Evolutionary conservation across 2,888 invertebrate genomes (phyloP).

Genomic region (Hetaerina titia): DNA sequence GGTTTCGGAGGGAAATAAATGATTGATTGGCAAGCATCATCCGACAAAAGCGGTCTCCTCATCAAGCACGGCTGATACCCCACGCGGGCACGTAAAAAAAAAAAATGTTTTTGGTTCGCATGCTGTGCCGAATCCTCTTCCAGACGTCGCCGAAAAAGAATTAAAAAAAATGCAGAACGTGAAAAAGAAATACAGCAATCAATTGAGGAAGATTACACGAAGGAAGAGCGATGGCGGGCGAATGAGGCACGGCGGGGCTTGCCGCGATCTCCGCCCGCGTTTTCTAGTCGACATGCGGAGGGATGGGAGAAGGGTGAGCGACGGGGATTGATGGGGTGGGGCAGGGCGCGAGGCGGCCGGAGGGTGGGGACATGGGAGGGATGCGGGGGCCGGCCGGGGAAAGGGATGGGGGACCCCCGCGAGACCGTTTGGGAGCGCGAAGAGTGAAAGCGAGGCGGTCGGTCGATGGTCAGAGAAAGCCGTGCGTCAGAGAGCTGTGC

Average conservation of each 20-base stretch:
- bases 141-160: neutral
- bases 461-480: conserved; percentile 58
- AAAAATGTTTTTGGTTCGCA: too few species aligned
- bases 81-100: neutral
- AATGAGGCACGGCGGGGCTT: neutral
- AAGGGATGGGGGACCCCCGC: neutral
- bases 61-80: neutral
- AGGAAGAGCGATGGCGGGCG: neutral
- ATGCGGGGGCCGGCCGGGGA: neutral
- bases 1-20: neutral
- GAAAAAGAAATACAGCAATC: neutral
- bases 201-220: neutral
- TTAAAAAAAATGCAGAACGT: neutral
- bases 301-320: neutral
- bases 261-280: neutral
- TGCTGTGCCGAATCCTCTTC: too few species aligned
- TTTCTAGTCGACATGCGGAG: neutral
- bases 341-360: neutral
- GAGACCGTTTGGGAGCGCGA: neutral
- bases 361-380: neutral
- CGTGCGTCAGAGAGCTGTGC: neutral
- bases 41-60: neutral
- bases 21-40: neutral
- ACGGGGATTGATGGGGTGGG: neutral
- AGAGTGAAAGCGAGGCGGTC: conserved; percentile 41